These are phyloP conservation scores for Rynchops niger DNA, from an alignment of 2,113 vertebrate genomes.

Conservation along the genomic window DNA sequence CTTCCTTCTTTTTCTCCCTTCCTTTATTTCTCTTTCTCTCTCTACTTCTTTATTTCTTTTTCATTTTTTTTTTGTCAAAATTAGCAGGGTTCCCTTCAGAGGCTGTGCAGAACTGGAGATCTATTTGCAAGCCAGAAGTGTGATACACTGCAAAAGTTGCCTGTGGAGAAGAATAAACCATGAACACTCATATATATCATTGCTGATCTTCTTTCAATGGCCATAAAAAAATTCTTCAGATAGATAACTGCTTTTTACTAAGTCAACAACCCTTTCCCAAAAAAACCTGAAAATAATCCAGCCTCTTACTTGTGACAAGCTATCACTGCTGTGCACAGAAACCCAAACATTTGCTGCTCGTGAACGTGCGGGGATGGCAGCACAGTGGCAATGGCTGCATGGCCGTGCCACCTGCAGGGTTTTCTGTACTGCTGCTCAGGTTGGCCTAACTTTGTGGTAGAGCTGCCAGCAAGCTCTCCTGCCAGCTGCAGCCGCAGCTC, in stretches of 20 bases:
- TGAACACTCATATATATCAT: background rate
- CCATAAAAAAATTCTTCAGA: background rate
- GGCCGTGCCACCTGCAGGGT: background rate
- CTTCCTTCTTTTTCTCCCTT: background rate
- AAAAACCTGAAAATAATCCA: background rate
- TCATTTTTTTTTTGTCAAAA: background rate
- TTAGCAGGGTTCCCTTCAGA: background rate
- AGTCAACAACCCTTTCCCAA: background rate
- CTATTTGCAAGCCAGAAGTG: background rate
- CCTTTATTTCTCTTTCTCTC: background rate
- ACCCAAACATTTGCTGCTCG: background rate
- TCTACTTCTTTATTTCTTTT: background rate
- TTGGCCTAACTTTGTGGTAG: background rate
- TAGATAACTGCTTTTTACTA: background rate
- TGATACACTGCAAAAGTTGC: background rate
- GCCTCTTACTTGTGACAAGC: background rate
- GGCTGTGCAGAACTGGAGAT: background rate
- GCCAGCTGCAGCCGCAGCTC: background rate
- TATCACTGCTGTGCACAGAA: background rate
- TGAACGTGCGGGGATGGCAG: background rate
- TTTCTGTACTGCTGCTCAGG: background rate
- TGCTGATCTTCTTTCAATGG: background rate
- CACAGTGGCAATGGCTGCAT: background rate
- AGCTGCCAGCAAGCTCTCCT: background rate
- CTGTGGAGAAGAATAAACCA: background rate